Evolutionary conservation across 2,888 invertebrate genomes (phyloP), one percentile per base, ranked within the genome.

Genomic region (Drosophila aldrichi): DNA sequence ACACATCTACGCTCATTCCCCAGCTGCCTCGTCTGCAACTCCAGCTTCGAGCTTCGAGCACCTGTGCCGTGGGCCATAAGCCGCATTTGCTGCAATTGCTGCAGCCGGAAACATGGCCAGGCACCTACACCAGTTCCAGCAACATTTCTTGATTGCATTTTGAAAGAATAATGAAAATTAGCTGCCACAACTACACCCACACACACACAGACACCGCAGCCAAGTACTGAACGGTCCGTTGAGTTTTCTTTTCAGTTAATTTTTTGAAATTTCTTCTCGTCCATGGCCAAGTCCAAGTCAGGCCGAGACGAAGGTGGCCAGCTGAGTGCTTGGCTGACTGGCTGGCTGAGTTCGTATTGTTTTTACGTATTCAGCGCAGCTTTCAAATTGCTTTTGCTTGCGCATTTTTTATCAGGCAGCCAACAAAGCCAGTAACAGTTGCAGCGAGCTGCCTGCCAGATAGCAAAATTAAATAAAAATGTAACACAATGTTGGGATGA

Each of bases 361-460:
- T 89, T 84, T 84, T 87, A 87, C 89, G 89, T 84, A 84, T 87
- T 84, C 89, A 79, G 85, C 75, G 82, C 89, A 84, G 89, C 88
- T 84, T 77, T 88, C 70, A 89, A 84, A 84, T 84, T 84, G 89
- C 84, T 89, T 84, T 85, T 84, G 89, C 88, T 77, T 79, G 79
- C 82, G 89, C 85, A 89, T 88, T 89, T 89, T 89, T 84, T 84
- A 89, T 72, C 79, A 84, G 76, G 62, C 75, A 72, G 59, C 71
- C 34, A 59, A 79, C 85, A 84, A 81, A 87, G 82, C 84, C 82
- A 66, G 71, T 66, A 63, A 38, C 61, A 55, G 67, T 51, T 62
- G 56, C 65, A 82, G 63, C 65, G 54, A 65, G 68, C 81, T 70
- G 70, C 64, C 59, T 66, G 52, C 44, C 77, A 84, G 89, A 88